Evolutionary conservation across 1,140 invertebrate species (phyloP), one percentile per base, ranked within the genome.

Genomic region (Sycobia sp.): DNA sequence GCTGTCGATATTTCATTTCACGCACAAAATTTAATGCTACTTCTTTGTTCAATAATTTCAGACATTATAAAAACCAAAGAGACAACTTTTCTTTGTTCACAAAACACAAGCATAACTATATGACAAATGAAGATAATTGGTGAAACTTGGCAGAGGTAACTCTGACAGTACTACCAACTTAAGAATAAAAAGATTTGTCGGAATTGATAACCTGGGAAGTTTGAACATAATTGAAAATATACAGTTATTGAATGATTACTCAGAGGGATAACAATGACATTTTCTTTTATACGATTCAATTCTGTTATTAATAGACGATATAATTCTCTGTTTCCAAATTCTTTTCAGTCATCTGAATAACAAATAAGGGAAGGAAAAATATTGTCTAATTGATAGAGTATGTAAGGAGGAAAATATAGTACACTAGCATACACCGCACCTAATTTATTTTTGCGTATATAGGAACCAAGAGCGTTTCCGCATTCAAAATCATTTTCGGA

Each of bases 341-440:
- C 18, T 39, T 65, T 67, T 22, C 53, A 41, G 56, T 71, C 61
- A 23, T 59, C 25, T 14, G 66, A 16, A 44, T 68, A 23, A 39
- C 59, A 62, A 22, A 71, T 20, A 16, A 51, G 41, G 22, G 39
- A 16, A n/a, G 68, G 27, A 58, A 70, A 68, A 41, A 71, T 70
- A 50, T 63, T 65, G 34, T 58, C 47, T 32, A 71, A 20, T 39
- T 55, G 3, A 5, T 11, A 47, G 5, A 20, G 4, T 13, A 41
- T 9, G 14, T 41, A 41, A 9, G 4, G 39, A n/a, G 39, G 39
- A 41, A 41, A 18, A 41, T 14, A 41, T n/a, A 4, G 16, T n/a
- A 41, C 4, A 9, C 4, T 4, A 9, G 39, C 16, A 41, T 41
- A 41, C 7, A 41, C 4, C 5, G 39, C 39, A 41, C 7, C 7